phyloP scores from a whole-genome alignment of 2,113 vertebrate species.

The Microcebus jonahi region DNA sequence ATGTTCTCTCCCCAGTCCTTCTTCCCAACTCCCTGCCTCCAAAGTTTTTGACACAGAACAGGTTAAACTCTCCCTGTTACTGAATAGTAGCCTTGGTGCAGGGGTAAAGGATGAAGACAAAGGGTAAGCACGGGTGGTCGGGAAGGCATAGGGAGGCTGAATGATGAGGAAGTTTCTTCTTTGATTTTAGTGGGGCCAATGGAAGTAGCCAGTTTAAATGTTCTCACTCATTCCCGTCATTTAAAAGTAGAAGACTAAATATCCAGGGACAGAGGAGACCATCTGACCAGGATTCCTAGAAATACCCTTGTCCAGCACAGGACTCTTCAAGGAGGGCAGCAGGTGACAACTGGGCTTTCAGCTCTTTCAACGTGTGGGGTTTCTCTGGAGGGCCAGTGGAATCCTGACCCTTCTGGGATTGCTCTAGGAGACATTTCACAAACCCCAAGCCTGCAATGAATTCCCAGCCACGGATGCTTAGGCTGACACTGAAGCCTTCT shows the following conservation, averaged over 20 bases:
- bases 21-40: neutral
- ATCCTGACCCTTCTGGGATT: neutral
- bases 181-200: neutral
- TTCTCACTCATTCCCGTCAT: neutral
- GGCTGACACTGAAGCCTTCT: neutral
- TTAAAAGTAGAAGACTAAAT: neutral
- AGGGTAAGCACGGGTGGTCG: accelerated
- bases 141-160: neutral
- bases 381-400: neutral
- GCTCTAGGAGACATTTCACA: neutral
- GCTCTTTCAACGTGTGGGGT: neutral
- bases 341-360: neutral
- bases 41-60: neutral
- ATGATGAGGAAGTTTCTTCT: neutral
- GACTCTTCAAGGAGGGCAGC: neutral
- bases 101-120: neutral
- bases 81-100: neutral
- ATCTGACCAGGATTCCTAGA: neutral
- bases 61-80: neutral
- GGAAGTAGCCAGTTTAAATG: neutral
- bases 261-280: neutral
- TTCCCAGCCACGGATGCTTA: neutral
- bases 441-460: neutral
- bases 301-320: neutral
- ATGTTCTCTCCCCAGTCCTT: neutral